Percentiles rank a stretch among this genome's conserved stretches.
Evolutionary conservation across 2,888 invertebrate species (phyloP).

Genomic region (Phymatocera aterrima): DNA sequence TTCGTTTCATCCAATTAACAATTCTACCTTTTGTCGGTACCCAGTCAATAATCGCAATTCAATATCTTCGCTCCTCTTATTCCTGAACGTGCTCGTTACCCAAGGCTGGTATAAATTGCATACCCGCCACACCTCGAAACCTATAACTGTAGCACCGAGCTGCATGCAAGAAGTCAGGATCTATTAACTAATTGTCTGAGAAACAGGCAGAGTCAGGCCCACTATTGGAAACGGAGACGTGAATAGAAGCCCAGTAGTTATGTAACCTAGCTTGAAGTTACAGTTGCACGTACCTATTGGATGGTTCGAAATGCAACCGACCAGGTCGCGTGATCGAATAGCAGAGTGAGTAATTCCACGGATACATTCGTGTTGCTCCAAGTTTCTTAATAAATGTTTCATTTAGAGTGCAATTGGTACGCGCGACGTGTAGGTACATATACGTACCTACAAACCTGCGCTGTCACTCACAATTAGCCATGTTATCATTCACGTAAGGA

Average conservation of each 20-base stretch:
- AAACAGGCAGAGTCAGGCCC: background rate
- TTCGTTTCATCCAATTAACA: conserved; percentile 12
- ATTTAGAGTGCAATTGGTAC: conserved; percentile 7
- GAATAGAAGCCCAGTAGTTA: background rate
- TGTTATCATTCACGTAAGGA: background rate
- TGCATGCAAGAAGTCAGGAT: background rate
- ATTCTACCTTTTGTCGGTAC: background rate
- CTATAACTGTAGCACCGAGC: no score
- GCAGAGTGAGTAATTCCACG: conserved; percentile 7
- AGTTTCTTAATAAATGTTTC: conserved; percentile 35
- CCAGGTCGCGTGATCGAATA: conserved; percentile 17
- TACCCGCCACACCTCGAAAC: background rate
- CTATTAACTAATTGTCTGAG: conserved; percentile 23
- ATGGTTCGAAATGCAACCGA: background rate
- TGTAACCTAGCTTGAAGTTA: no score
- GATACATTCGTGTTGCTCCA: conserved; percentile 24
- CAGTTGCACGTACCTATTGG: no score
- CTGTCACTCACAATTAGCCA: background rate
- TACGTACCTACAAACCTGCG: no score
- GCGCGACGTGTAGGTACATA: no score
- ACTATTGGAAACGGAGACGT: background rate
- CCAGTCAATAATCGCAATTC: conserved; percentile 29
- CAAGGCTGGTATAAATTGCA: background rate
- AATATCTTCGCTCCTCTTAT: background rate
- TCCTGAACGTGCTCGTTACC: background rate